phyloP scores from a whole-genome alignment of 2,113 vertebrate species.

The Patagioenas fasciata region DNA sequence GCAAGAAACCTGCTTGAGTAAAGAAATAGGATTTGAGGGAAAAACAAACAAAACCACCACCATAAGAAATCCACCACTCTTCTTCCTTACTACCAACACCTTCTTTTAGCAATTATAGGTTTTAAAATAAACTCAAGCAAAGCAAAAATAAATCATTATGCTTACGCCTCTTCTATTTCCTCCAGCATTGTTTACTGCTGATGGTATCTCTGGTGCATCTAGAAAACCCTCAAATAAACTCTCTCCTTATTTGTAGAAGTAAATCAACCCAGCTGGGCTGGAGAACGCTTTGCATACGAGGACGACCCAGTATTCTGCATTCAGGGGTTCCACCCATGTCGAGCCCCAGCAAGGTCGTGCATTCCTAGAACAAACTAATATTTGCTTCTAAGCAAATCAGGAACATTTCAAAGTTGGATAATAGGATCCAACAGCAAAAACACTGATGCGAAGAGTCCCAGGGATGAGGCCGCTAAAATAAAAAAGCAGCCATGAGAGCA shows the following conservation, averaged over 20 bases:
- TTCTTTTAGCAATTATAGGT: not conserved
- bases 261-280: not conserved
- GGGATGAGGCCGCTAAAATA: not conserved
- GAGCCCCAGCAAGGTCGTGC: no score
- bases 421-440: no score
- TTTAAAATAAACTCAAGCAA: constrained; percentile 8
- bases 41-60: not conserved
- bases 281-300: not conserved
- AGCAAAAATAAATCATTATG: not conserved
- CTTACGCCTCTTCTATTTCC: not conserved
- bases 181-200: not conserved
- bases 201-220: not conserved
- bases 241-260: not conserved
- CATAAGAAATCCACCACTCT: not conserved
- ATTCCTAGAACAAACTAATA: no score
- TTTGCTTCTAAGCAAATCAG: no score
- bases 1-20: not conserved
- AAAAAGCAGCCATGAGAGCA: no score
- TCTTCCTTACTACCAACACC: not conserved
- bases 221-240: constrained; percentile 19
- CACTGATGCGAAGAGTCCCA: not conserved
- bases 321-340: not conserved
- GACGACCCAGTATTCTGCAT: not conserved
- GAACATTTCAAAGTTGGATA: no score
- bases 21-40: not conserved